A percentile compares a stretch with the other conserved stretches of the same genome.
Conservation (phyloP, 2,113 vertebrate genomes). For the Scytalopus superciliaris region DNA sequence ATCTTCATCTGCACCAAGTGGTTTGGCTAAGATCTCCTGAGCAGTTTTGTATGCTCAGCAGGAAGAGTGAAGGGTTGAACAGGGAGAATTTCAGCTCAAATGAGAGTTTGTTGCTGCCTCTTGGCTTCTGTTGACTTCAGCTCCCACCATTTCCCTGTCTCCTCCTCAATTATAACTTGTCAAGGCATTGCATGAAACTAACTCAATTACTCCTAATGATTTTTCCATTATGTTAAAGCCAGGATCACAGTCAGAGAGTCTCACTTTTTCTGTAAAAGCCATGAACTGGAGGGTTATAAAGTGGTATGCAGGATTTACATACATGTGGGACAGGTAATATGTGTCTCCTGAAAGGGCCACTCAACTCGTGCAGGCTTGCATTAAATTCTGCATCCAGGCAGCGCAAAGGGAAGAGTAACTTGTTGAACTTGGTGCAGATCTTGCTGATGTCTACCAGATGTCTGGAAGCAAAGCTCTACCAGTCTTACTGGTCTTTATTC, state of each 20-base stretch:
- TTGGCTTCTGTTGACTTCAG: conserved; percentile 25
- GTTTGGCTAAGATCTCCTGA: background rate
- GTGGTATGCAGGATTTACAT: background rate
- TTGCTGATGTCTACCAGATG: background rate
- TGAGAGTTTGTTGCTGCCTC: background rate
- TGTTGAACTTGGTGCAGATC: background rate
- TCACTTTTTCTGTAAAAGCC: background rate
- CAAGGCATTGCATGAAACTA: background rate
- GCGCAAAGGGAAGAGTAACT: background rate
- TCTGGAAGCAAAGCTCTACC: background rate
- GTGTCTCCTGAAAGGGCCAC: background rate
- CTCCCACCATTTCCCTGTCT: conserved; percentile 4
- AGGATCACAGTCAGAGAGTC: background rate
- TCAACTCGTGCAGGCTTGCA: background rate
- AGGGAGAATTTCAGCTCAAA: background rate
- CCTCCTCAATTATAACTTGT: conserved; percentile 21
- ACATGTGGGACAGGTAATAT: background rate
- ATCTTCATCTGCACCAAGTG: background rate
- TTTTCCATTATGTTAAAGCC: conserved; percentile 1
- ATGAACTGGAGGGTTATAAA: background rate
- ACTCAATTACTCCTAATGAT: background rate
- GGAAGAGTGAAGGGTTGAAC: background rate
- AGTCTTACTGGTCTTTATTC: background rate
- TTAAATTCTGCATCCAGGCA: background rate
- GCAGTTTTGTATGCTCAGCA: background rate